A percentile compares a stretch with the other conserved stretches of the same genome.
Evolutionary conservation across 2,113 vertebrate species (phyloP).

Genomic region (Mola mola): DNA sequence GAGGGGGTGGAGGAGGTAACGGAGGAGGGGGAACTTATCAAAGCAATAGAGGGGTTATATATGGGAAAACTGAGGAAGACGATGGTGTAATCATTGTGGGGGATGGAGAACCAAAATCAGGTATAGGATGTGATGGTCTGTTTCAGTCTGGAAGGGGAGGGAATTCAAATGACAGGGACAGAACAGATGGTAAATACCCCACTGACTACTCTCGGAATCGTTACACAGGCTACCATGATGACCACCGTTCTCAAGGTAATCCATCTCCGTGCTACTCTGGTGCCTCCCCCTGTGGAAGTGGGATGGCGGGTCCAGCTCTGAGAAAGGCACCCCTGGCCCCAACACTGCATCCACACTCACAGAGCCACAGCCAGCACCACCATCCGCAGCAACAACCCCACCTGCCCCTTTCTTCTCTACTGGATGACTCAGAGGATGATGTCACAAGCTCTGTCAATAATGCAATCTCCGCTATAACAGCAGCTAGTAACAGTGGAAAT

Average conservation of each 20-base stretch:
- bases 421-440: slow-evolving; percentile 86
- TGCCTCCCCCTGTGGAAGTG: slow-evolving; percentile 83
- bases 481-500: slow-evolving; percentile 78
- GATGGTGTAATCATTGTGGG: slow-evolving; percentile 80
- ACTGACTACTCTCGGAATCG: slow-evolving; percentile 85
- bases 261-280: slow-evolving; percentile 83
- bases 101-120: slow-evolving; percentile 77
- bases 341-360: slow-evolving; percentile 84
- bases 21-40: slow-evolving; percentile 84
- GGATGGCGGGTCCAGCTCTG: slow-evolving; percentile 82
- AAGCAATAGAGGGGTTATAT: slow-evolving; percentile 78
- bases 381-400: slow-evolving; percentile 83
- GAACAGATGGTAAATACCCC: slow-evolving; percentile 81
- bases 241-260: slow-evolving; percentile 84
- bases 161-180: slow-evolving; percentile 81
- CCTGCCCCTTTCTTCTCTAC: slow-evolving; percentile 84
- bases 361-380: slow-evolving; percentile 82
- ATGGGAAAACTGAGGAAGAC: slow-evolving; percentile 82
- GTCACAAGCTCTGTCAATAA: slow-evolving; percentile 86
- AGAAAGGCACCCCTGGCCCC: slow-evolving; percentile 85
- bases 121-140: slow-evolving; percentile 79
- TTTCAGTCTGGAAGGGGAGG: slow-evolving; percentile 80
- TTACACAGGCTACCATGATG: slow-evolving; percentile 85
- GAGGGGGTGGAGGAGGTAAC: slow-evolving; percentile 74
- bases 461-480: slow-evolving; percentile 84